These are phyloP conservation scores for Leucophora obtusa DNA, from an alignment of 2,888 invertebrate genomes.

Conservation along the genomic window DNA sequence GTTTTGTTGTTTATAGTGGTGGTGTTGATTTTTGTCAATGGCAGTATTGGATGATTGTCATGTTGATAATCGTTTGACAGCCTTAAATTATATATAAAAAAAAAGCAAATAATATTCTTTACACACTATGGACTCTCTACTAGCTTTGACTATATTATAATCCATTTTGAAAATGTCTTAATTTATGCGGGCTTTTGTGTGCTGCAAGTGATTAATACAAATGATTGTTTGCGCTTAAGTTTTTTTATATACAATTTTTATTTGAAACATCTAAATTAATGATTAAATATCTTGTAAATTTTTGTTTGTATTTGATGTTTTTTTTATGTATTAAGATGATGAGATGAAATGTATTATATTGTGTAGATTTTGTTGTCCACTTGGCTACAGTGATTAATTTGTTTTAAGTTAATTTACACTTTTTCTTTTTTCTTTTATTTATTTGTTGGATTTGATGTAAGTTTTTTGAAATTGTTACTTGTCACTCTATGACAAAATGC, in stretches of 20 bases:
- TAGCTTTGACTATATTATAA: not conserved
- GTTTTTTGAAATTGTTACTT: not conserved
- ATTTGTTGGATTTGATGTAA: not conserved
- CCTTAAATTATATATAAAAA: slow-evolving; percentile 20
- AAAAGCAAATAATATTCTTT: slow-evolving; percentile 7
- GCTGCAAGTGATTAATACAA: slow-evolving; percentile 60
- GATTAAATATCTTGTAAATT: slow-evolving; percentile 36
- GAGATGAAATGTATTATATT: slow-evolving; percentile 31
- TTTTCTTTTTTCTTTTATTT: not conserved
- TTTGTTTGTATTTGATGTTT: not conserved
- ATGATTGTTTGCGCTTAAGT: slow-evolving; percentile 46
- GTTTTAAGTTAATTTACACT: slow-evolving; percentile 40
- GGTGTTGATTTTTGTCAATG: slow-evolving; percentile 57
- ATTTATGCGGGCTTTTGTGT: slow-evolving; percentile 55
- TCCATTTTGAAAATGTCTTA: slow-evolving; percentile 44
- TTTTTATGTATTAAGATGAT: slow-evolving; percentile 24
- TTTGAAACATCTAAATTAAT: slow-evolving; percentile 37
- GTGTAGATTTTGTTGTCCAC: slow-evolving; percentile 41
- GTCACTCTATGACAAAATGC: slow-evolving; percentile 20
- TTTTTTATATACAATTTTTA: slow-evolving; percentile 18
- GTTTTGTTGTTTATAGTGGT: slow-evolving; percentile 15
- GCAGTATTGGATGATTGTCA: slow-evolving; percentile 46
- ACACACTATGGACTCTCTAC: too few species aligned
- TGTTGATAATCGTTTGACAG: slow-evolving; percentile 56
- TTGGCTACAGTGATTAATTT: slow-evolving; percentile 51